Base-by-base conservation (phyloP, 1,140 invertebrate genomes). In the Drosophila jambulina region DNA sequence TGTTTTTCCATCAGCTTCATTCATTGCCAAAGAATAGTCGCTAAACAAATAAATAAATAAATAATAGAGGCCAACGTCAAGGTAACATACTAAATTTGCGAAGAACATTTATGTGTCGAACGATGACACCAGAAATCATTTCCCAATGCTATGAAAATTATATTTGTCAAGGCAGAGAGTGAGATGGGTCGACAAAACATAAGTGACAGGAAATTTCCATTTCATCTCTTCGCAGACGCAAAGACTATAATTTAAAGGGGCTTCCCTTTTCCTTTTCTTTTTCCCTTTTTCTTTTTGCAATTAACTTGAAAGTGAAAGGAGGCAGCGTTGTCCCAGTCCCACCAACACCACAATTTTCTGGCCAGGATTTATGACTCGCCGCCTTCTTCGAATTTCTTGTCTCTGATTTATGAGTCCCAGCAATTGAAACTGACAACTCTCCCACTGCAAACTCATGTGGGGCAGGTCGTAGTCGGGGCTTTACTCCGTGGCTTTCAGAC, bases 361-460 rank as follows among this genome's bases (percentile, higher is more conserved):
- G 53, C 23, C 21, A 57, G n/a, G 68, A 72, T 72, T 72, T 72
- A 72, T 72, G 69, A 49, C 67, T 72, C 12, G 34, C 27, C 32
- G 43, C 36, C 53, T 29, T 42, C 36, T 27, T 29, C 29, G 15
- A n/a, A 49, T 59, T 69, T 38, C 34, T 38, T 27, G 10, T 21
- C 53, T n/a, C 51, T 59, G 69, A 72, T 42, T 59, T 59, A 59
- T 72, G 67, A 27, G 17, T n/a, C 43, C 36, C 43, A 19, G 43
- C 69, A 59, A 72, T 59, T 72, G 67, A 71, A 59, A 59, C 42
- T 59, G 69, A 72, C 69, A 72, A 36, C 67, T 71, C 42, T 27
- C n/a, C 43, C 69, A 59, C 43, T 32, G 43, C 32, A 48, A 72
- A 40, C 34, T 21, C 65, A 36, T 49, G 67, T 72, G 67, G 53